These are phyloP conservation scores for Drosophila lutescens DNA, from an alignment of 2,888 invertebrate species.

Conservation along the genomic window DNA sequence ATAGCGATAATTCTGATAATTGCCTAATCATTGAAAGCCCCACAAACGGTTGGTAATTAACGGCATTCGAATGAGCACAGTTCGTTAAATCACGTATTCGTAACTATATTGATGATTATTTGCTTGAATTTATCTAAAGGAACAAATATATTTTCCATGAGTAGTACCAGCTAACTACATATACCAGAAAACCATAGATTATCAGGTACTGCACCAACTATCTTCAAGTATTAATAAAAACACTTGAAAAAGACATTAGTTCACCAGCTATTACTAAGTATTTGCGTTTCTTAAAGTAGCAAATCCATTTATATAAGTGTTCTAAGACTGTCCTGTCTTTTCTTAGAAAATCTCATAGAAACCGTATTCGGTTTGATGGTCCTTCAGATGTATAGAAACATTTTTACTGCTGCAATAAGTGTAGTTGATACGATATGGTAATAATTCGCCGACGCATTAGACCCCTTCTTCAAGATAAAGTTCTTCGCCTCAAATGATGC, in stretches of 20 bases:
- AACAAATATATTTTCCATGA: background rate
- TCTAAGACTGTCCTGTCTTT: background rate
- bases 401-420: background rate
- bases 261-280: too few species aligned
- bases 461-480: background rate
- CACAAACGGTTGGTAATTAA: slow-evolving; percentile 30
- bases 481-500: background rate
- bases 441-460: background rate
- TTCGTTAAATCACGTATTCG: slow-evolving; percentile 8
- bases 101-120: slow-evolving; percentile 4
- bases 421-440: background rate
- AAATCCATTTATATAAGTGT: too few species aligned
- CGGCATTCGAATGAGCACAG: background rate
- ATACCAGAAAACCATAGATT: background rate
- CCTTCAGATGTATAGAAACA: background rate
- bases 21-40: slow-evolving; percentile 49
- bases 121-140: background rate
- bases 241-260: slow-evolving; percentile 1
- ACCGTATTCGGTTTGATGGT: background rate
- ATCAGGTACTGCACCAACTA: slow-evolving; percentile 1
- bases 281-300: background rate
- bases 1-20: slow-evolving; percentile 52
- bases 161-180: too few species aligned
- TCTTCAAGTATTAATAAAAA: background rate
- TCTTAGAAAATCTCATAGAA: background rate